phyloP scores from a whole-genome alignment of 2,888 invertebrate genomes.

The Leptopilina syphax region DNA sequence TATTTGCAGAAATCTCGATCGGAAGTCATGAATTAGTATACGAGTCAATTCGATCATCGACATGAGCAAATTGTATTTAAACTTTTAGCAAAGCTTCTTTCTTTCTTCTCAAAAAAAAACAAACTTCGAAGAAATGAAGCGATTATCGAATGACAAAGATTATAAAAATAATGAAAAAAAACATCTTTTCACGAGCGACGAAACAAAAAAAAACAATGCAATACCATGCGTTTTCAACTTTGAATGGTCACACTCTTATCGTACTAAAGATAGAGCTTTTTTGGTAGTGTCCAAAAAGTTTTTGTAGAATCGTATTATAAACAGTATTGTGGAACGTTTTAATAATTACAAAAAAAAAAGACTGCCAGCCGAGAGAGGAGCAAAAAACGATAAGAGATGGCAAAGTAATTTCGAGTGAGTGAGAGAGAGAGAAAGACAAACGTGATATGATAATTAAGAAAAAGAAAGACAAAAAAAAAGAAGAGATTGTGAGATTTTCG shows the following conservation, averaged over 20 bases:
- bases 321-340: conserved; percentile 74
- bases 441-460: conserved; percentile 43
- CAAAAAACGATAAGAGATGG: conserved; percentile 47
- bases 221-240: conserved; percentile 39
- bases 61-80: conserved; percentile 37
- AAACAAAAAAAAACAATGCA: conserved; percentile 23
- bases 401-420: conserved; percentile 34
- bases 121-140: conserved; percentile 22
- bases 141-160: conserved; percentile 40
- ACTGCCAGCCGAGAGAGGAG: conserved; percentile 67
- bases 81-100: conserved; percentile 24
- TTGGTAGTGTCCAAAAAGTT: conserved; percentile 56
- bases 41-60: conserved; percentile 47
- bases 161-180: conserved; percentile 27
- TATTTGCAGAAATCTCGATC: conserved; percentile 49
- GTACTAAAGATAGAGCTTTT: conserved; percentile 58
- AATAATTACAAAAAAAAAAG: conserved; percentile 67
- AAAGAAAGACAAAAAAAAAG: conserved; percentile 43
- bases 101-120: conserved; percentile 31
- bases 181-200: conserved; percentile 28
- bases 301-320: conserved; percentile 72
- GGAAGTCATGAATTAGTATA: conserved; percentile 58
- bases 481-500: conserved; percentile 33
- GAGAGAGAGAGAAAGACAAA: conserved; percentile 25
- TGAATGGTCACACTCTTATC: conserved; percentile 51